Percentiles rank a stretch among this genome's conserved stretches.
Conservation (phyloP, 2,888 invertebrate species). For the Amaurobius ferox region DNA sequence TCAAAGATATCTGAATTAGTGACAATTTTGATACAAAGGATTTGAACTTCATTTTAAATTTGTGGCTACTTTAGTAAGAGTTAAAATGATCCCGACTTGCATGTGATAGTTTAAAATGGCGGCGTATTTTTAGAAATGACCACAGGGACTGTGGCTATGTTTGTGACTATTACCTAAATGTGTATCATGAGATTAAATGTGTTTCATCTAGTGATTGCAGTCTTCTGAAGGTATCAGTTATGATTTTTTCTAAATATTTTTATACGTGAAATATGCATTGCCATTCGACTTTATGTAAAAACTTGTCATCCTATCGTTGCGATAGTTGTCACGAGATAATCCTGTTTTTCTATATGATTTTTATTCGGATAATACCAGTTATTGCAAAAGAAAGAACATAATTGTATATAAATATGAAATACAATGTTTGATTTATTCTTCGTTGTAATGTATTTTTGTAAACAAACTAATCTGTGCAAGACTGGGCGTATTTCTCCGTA, state of each 20-base stretch:
- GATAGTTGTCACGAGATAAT: too few relatives aligned
- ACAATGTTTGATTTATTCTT: too few relatives aligned
- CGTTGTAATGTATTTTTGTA: too few relatives aligned
- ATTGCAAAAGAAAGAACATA: too few relatives aligned
- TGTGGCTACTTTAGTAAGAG: background rate
- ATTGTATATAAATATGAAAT: too few relatives aligned
- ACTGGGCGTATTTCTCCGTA: too few relatives aligned
- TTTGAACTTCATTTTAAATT: background rate
- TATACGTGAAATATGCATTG: too few relatives aligned
- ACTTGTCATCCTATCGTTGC: too few relatives aligned
- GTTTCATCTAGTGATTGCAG: background rate
- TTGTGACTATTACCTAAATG: conserved; percentile 20
- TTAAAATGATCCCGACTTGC: conserved; percentile 17
- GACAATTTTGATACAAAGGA: background rate
- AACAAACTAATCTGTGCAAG: too few relatives aligned
- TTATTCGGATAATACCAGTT: too few relatives aligned
- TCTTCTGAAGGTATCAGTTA: background rate
- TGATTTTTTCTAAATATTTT: background rate
- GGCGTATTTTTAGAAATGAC: conserved; percentile 56
- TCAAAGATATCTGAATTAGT: conserved; percentile 50
- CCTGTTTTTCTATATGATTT: too few relatives aligned
- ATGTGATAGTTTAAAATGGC: conserved; percentile 50
- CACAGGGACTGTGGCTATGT: conserved; percentile 65
- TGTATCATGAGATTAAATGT: background rate
- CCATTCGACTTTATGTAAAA: too few relatives aligned